Evolutionary conservation across 1,140 invertebrate genomes (phyloP), one percentile per base, ranked within the genome.

Genomic region (Plutomurus gul): DNA sequence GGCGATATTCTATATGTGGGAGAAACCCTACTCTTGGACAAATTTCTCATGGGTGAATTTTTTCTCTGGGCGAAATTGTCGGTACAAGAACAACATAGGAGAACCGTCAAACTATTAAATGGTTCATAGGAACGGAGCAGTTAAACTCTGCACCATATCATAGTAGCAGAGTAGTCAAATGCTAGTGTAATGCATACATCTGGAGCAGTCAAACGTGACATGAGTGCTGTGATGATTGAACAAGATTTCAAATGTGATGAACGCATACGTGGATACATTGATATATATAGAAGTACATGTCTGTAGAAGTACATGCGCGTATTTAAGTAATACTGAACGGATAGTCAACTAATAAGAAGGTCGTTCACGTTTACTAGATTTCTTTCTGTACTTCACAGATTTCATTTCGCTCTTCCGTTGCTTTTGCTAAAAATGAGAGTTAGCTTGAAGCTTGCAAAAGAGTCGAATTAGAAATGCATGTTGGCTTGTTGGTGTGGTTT

Each of bases 351-450:
- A 43, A 30, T 65, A 65, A 65, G 56, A 65, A 65, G 56, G 56
- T 65, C 56, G 36, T 65, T 65, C 56, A 65, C 56, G 56, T 65
- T 65, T 65, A 65, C 27, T 65, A 33, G 30, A 65, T 65, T 10
- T n/a, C 27, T 65, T 65, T 65, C 56, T 65, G 56, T 65, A 33
- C 56, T 65, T 65, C 56, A 30, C 56, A 65, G 56, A 65, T 65
- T 65, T 65, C 56, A 65, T 65, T 65, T 65, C 56, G 56, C 27
- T 65, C 56, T 65, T 65, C 56, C 56, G 56, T 65, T 30, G 56
- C 56, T 65, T 65, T 65, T 65, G 56, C 56, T 65, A 65, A 65
- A 65, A 65, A 65, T 65, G 56, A 65, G 56, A 65, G 56, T 65
- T 65, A 65, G 47, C 47, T 51, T n/a, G n/a, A 51, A 51, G 56